These are phyloP conservation scores for Sinocyclocheilus anshuiensis DNA, from an alignment of 2,113 vertebrate genomes.

Conservation along the genomic window DNA sequence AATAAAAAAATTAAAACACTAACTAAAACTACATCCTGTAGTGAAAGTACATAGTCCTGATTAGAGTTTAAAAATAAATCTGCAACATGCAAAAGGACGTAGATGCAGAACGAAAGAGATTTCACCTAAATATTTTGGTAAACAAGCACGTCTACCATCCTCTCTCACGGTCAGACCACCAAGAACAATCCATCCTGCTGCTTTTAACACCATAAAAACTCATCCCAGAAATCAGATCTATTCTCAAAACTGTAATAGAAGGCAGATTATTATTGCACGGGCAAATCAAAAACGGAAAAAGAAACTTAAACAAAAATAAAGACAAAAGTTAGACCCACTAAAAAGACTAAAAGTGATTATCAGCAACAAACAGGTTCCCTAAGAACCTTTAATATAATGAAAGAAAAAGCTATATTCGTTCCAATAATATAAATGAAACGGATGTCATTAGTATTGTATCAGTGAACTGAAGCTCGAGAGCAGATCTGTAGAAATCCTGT, in stretches of 20 bases:
- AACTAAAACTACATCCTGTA: too few relatives aligned
- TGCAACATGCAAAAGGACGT: not conserved
- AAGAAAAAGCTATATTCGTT: not conserved
- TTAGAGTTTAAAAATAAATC: not conserved
- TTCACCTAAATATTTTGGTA: not conserved
- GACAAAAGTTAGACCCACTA: not conserved
- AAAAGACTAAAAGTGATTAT: not conserved
- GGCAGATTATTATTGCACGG: slow-evolving; percentile 10
- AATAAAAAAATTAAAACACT: too few relatives aligned
- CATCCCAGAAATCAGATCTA: not conserved
- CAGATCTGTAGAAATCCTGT: too few relatives aligned
- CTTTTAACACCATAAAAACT: not conserved
- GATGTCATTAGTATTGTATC: not conserved
- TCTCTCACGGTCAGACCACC: too few relatives aligned
- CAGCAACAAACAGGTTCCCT: too few relatives aligned
- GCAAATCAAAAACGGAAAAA: not conserved
- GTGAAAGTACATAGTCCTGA: not conserved
- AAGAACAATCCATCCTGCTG: too few relatives aligned
- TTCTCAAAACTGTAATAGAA: not conserved
- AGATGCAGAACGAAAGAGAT: not conserved
- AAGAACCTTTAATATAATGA: not conserved
- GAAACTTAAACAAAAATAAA: not conserved
- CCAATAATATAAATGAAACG: not conserved
- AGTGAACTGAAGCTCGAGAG: not conserved
- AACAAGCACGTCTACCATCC: not conserved